phyloP scores from a whole-genome alignment of 1,140 invertebrate species.

The Aphidius ervi region DNA sequence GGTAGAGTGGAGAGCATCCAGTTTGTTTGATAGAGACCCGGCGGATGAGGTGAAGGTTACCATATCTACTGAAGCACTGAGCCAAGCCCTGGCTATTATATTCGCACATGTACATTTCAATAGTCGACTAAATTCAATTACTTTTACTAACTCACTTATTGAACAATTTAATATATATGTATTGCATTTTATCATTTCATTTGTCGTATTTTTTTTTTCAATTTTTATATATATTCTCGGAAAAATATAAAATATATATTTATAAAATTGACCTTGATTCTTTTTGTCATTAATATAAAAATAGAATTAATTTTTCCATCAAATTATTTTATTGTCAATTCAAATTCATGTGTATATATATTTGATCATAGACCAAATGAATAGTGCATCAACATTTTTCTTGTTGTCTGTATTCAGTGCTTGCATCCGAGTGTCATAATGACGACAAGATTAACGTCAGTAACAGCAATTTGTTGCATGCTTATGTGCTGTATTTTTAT shows the following conservation, averaged over 20 bases:
- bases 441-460: constrained; percentile 16
- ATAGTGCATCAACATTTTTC: no score
- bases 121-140: constrained; percentile 13
- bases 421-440: constrained; percentile 18
- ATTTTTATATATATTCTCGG: no score
- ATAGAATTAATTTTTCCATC: no score
- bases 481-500: constrained; percentile 1
- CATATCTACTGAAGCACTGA: neutral
- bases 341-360: no score
- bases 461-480: constrained; percentile 15
- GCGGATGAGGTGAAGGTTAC: constrained; percentile 18
- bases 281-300: no score
- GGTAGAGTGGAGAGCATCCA: neutral
- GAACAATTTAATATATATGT: neutral
- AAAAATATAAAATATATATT: no score
- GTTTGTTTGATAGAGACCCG: neutral
- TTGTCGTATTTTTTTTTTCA: no score
- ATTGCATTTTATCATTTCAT: no score
- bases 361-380: no score
- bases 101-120: constrained; percentile 8
- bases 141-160: neutral
- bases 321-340: no score
- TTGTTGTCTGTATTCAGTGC: constrained; percentile 1
- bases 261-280: no score
- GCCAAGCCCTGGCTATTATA: neutral